Evolutionary conservation across 2,888 invertebrate species (phyloP), one percentile per base, ranked within the genome.

Genomic region (Synergus gifuensis): DNA sequence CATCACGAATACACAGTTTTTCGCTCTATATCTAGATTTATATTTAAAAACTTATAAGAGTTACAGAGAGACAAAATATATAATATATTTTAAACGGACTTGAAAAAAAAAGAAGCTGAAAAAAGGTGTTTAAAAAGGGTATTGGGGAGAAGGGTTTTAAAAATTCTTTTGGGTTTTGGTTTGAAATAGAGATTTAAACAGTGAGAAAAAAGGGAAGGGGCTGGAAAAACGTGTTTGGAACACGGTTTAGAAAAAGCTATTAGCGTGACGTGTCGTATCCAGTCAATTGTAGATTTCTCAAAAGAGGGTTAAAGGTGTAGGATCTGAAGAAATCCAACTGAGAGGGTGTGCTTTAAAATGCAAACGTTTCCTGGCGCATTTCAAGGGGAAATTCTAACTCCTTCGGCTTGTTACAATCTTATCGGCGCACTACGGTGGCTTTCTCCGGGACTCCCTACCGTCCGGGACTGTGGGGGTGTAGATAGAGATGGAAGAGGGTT

Each of bases 381-480:
- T 89, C 87, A 86, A 87, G 83, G 77, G 86, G 90, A 88, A 90
- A 89, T 87, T 89, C 89, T 86, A 90, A 90, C 90, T 90, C 89
- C 87, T 90, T 90, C 86, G 86, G 85, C 85, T 86, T 82, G 86
- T 85, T 87, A 84, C 89, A 90, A 90, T 90, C 89, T 91, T 90
- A 91, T 90, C 90, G 87, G 85, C 82, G 83, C 84, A 84, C 84
- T 84, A 84, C 85, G 84, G 85, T 85, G 81, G 82, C 83, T 85
- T 80, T 79, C 78, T 77, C 12, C 77, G 12, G 28, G 58, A 76
- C 79, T 44, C 76, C 83, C 78, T 76, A 78, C 64, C 78, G 76
- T 78, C 83, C 81, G 76, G 78, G 83, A 79, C 80, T 80, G 22
- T 63, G 18, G 81, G 79, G 86, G 82, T 83, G 80, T 84, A 83